phyloP scores from a whole-genome alignment of 92 coral and sea anemone genomes.

The Blastomussa wellsi region DNA sequence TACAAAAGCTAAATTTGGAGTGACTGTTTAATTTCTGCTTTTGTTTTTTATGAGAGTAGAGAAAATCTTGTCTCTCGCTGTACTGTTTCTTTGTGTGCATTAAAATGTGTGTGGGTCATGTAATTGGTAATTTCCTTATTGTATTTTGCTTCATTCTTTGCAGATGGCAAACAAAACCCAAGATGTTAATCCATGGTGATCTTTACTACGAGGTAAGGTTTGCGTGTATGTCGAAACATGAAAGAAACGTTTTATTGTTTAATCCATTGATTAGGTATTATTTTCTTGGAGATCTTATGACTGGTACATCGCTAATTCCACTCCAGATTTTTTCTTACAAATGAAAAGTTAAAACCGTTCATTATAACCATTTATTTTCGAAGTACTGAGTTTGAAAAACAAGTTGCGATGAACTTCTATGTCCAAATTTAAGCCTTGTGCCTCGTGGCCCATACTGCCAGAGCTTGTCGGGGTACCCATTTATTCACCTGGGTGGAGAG shows the following conservation, averaged over 20 bases:
- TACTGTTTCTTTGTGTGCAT: no score
- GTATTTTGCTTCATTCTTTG: neutral
- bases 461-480: no score
- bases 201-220: slow-evolving; percentile 91
- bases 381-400: neutral
- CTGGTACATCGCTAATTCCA: no score
- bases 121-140: neutral
- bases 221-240: neutral
- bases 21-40: neutral
- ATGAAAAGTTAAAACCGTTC: neutral
- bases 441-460: no score
- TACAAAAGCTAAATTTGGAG: neutral
- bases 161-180: slow-evolving; percentile 99
- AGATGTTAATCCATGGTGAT: slow-evolving; percentile 93
- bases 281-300: no score
- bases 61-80: neutral
- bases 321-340: neutral
- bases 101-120: no score
- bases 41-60: neutral
- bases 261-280: neutral
- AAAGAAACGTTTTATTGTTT: neutral
- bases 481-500: no score
- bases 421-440: no score
- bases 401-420: neutral
- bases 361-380: neutral